phyloP scores from a whole-genome alignment of 2,113 vertebrate species.

The Pseudopipra pipra region DNA sequence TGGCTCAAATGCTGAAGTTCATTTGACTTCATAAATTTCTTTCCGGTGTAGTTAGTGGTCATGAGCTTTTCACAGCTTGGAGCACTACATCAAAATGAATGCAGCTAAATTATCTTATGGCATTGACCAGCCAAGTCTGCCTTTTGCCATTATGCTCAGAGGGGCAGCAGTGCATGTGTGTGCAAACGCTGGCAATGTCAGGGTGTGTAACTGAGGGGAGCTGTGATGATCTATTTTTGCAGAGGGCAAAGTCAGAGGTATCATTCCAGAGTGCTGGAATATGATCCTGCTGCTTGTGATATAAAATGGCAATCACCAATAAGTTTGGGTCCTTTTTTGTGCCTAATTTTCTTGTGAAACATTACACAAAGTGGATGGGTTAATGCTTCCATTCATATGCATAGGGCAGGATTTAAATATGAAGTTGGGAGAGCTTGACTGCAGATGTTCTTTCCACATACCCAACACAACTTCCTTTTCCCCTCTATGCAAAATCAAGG shows the following conservation, averaged over 20 bases:
- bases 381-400: not conserved
- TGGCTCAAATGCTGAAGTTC: not conserved
- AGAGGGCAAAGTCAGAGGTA: not conserved
- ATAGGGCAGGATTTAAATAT: rapidly evolving
- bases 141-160: not conserved
- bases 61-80: not conserved
- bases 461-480: not conserved
- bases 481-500: not conserved
- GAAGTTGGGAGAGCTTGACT: not conserved
- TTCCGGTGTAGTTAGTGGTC: not conserved
- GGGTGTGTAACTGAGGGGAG: not conserved
- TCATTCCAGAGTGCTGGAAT: not conserved
- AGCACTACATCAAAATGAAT: not conserved
- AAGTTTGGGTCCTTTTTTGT: not conserved
- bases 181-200: not conserved
- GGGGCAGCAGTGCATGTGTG: not conserved
- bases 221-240: not conserved
- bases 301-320: not conserved
- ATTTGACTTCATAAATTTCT: not conserved
- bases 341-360: not conserved
- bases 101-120: not conserved
- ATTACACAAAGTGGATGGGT: not conserved
- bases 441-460: not conserved
- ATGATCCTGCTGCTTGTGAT: not conserved
- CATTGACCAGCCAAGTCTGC: not conserved